These are phyloP conservation scores for Aegithalos caudatus DNA, from an alignment of 2,113 vertebrate genomes.

Conservation along the genomic window DNA sequence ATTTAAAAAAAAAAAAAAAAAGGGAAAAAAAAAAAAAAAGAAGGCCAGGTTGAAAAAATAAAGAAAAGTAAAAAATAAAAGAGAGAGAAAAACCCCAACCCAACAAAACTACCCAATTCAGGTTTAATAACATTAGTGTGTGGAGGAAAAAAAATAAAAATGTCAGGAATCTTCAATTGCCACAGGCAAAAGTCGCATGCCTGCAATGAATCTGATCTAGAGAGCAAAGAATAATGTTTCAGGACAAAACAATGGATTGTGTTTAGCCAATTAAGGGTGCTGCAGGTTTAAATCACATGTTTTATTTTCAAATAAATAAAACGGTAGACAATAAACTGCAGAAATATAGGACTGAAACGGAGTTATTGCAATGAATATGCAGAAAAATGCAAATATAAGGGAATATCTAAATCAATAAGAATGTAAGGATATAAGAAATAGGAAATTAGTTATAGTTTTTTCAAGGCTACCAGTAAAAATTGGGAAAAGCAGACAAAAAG, in stretches of 20 bases:
- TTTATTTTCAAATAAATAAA: not conserved
- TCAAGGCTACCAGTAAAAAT: not conserved
- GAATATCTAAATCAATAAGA: not conserved
- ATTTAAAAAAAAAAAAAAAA: not conserved
- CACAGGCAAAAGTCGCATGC: not conserved
- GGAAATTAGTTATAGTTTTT: not conserved
- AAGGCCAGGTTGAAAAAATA: not conserved
- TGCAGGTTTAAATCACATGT: not conserved
- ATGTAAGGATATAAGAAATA: not conserved
- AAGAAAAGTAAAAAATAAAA: not conserved
- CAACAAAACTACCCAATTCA: not conserved
- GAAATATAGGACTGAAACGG: not conserved
- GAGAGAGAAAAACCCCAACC: not conserved
- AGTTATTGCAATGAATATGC: not conserved
- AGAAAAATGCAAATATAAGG: not conserved
- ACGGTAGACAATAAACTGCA: not conserved
- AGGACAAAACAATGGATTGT: not conserved
- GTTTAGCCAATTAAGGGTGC: not conserved
- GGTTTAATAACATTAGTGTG: not conserved
- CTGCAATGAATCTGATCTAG: not conserved
- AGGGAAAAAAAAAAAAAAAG: not conserved
- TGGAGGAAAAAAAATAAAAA: not conserved
- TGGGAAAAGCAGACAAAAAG: not conserved
- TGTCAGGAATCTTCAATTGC: not conserved
- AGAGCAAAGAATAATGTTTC: not conserved